Conservation (phyloP, 2,113 vertebrate species). For the Eubucco bourcierii region DNA sequence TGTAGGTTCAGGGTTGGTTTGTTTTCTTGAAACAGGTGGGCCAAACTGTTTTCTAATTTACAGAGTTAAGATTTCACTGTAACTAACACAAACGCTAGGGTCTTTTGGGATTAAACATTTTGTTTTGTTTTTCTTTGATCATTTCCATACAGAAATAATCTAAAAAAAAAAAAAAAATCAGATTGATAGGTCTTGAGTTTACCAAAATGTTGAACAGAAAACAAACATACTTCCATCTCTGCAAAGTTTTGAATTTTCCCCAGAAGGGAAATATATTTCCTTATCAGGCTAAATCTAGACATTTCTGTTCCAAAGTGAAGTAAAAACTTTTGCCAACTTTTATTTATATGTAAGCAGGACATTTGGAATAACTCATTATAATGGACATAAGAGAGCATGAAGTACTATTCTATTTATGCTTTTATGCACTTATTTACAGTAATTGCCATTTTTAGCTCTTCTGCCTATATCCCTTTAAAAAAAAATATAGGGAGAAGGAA, state of each 20-base stretch:
- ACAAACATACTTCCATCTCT: not conserved
- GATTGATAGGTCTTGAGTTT: not conserved
- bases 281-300: not conserved
- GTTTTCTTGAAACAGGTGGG: not conserved
- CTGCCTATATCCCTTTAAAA: not conserved
- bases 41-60: not conserved
- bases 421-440: not conserved
- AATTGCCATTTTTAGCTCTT: not conserved
- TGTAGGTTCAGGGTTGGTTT: not conserved
- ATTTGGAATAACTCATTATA: not conserved
- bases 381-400: not conserved
- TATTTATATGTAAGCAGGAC: not conserved
- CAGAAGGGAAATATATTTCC: constrained; percentile 23
- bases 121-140: constrained; percentile 35
- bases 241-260: constrained; percentile 6
- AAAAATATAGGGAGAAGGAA: not conserved
- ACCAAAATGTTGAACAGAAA: constrained; percentile 29
- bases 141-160: constrained; percentile 36
- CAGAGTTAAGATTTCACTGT: not conserved
- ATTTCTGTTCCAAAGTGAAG: not conserved
- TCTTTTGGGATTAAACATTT: not conserved
- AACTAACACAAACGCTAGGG: not conserved
- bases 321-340: not conserved
- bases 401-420: not conserved
- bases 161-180: not conserved